A percentile compares a stretch with the other conserved stretches of the same genome.
Evolutionary conservation across 2,888 invertebrate species (phyloP).

Genomic region (Rapana venosa): DNA sequence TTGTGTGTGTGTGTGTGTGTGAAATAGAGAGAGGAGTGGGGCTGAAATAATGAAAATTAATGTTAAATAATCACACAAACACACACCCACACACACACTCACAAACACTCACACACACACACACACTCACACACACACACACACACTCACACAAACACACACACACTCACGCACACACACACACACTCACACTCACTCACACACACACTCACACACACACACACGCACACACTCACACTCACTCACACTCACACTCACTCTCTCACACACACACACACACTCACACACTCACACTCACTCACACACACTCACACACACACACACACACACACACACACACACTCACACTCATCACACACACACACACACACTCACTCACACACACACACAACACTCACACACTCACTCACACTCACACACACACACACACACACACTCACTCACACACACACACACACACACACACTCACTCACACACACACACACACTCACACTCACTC

Average conservation of each 20-base stretch:
- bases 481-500: background rate
- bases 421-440: conserved; percentile 1
- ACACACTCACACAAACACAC: conserved; percentile 13
- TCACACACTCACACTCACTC: background rate
- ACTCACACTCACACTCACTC: background rate
- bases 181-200: background rate
- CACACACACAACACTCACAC: too few relatives aligned
- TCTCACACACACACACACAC: background rate
- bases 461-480: background rate
- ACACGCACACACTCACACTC: background rate
- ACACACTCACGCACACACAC: background rate
- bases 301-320: conserved; percentile 6
- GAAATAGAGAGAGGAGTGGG: too few relatives aligned
- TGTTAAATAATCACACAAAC: too few relatives aligned
- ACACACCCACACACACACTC: too few relatives aligned
- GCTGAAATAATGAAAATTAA: too few relatives aligned
- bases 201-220: background rate
- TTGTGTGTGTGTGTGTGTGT: too few relatives aligned
- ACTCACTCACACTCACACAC: background rate
- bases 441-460: background rate
- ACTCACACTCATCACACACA: too few relatives aligned
- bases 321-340: background rate
- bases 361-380: too few relatives aligned
- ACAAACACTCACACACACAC: background rate
- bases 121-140: background rate